Conservation (phyloP, 2,113 vertebrate genomes). For the Prionailurus viverrinus region DNA sequence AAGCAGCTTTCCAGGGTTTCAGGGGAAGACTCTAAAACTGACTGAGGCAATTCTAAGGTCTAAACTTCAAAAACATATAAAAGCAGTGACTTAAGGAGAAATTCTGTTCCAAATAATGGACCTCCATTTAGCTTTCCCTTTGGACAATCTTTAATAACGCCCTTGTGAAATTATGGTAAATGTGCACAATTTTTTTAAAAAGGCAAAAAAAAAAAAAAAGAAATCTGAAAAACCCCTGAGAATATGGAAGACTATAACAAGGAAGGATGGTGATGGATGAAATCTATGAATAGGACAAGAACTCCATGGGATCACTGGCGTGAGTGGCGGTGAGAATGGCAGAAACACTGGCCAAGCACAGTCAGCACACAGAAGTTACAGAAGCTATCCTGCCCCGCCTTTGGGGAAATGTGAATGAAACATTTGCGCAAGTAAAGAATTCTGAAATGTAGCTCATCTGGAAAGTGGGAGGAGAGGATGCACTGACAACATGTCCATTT, state of each 20-base stretch:
- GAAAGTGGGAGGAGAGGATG: background rate
- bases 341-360: rapidly evolving
- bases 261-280: background rate
- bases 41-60: background rate
- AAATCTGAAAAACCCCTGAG: background rate
- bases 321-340: background rate
- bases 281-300: background rate
- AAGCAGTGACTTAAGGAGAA: constrained; percentile 15
- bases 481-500: background rate
- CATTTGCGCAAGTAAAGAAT: background rate
- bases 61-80: constrained; percentile 9
- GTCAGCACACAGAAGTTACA: background rate
- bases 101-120: background rate
- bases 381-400: background rate
- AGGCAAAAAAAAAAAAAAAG: background rate
- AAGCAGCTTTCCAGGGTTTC: background rate
- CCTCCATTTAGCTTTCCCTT: background rate
- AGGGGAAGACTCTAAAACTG: background rate
- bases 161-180: background rate
- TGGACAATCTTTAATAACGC: constrained; percentile 46
- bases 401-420: background rate
- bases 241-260: background rate
- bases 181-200: background rate
- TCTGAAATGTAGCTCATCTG: background rate
- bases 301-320: background rate